phyloP scores from a whole-genome alignment of 2,113 vertebrate genomes.

The Engystomops pustulosus region DNA sequence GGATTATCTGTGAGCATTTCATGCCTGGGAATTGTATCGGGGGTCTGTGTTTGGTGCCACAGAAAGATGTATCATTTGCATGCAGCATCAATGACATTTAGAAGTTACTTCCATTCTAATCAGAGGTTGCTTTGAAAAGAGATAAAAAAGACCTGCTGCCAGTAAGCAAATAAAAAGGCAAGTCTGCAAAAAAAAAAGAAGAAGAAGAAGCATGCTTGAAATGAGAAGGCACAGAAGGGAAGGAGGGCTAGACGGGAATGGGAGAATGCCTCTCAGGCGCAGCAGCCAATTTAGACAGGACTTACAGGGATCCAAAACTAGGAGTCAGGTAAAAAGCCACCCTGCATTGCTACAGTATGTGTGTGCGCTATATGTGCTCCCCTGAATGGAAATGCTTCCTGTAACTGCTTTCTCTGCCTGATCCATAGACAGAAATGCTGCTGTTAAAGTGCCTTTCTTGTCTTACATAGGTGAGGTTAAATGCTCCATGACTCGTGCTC shows the following conservation, averaged over 20 bases:
- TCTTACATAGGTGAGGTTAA: slow-evolving; percentile 35
- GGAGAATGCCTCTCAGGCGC: slow-evolving; percentile 51
- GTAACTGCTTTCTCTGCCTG: background rate
- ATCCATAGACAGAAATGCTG: background rate
- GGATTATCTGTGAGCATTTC: slow-evolving; percentile 53
- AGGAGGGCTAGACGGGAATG: slow-evolving; percentile 37
- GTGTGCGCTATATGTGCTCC: background rate
- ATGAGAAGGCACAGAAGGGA: slow-evolving; percentile 51
- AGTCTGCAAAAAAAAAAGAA: slow-evolving; percentile 47
- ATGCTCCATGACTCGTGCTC: slow-evolving; percentile 23
- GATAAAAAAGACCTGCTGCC: slow-evolving; percentile 54
- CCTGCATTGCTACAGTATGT: too few species aligned
- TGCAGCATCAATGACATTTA: slow-evolving; percentile 58
- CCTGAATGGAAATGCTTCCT: background rate
- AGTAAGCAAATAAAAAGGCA: slow-evolving; percentile 49
- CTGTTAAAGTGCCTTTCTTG: slow-evolving; percentile 17
- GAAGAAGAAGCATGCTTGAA: slow-evolving; percentile 26
- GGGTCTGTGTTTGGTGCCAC: background rate
- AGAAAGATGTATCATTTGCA: slow-evolving; percentile 44
- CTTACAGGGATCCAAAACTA: slow-evolving; percentile 16
- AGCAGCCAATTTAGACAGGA: slow-evolving; percentile 35
- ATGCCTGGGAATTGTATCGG: slow-evolving; percentile 33
- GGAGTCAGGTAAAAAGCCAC: slow-evolving; percentile 23
- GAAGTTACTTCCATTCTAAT: slow-evolving; percentile 57
- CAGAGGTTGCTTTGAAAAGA: slow-evolving; percentile 52